Evolutionary conservation across 1,140 invertebrate genomes (phyloP), one percentile per base, ranked within the genome.

Genomic region (Drosophila seguyi): DNA sequence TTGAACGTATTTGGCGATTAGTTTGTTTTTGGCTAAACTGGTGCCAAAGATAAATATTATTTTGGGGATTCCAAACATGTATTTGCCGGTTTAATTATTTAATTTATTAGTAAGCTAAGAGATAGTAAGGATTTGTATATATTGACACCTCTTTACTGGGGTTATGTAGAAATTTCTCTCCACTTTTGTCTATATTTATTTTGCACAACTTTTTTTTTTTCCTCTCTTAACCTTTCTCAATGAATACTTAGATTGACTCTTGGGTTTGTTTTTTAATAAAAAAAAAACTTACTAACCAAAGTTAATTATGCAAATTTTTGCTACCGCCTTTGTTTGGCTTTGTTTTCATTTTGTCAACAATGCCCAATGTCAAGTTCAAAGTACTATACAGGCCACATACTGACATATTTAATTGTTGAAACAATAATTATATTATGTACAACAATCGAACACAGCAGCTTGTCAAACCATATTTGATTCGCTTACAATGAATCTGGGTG

Each of bases 351-450:
- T 53, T 63, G 62, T 42, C 59, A 38, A 67, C 68, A 79, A 79
- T 79, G 67, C 39, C 50, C 60, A 83, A 69, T 87, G 83, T 73
- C 75, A 88, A 88, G 83, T 83, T 83, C 75, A 83, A 76, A 79
- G 47, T 73, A 62, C 63, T 71, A 59, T 27, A 3, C n/a, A n/a
- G n/a, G 27, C 61, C 65, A 31, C 47, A 20, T 14, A 63, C 66
- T 79, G 66, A 50, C 63, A 65, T 52, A 78, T 66, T 55, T 86
- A 86, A 86, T 81, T 76, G 58, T 42, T 61, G 45, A 10, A 53
- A 45, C 31, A 75, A 74, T 75, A 65, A 75, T 75, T 75, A 75
- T 65, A 38, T 50, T 34, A 27, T 11, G 22, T 44, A 36, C 29
- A 68, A 66, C 20, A 31, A 31, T 45, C 18, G 42, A 14, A 44